A percentile compares a stretch with the other conserved stretches of the same genome.
phyloP scores from a whole-genome alignment of 2,888 invertebrate species.

The Aricia artaxerxes region DNA sequence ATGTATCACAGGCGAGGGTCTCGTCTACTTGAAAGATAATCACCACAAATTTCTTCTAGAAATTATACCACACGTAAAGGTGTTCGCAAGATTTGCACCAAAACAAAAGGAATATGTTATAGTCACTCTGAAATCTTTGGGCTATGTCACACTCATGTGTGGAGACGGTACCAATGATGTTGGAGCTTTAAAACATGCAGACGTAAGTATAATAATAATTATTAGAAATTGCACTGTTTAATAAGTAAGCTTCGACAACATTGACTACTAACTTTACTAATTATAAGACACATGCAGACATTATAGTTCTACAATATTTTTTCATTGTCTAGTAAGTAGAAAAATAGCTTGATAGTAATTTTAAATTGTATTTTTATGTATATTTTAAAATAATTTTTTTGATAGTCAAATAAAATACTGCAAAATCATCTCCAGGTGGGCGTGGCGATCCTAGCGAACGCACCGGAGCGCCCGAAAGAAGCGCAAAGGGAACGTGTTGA shows the following conservation, averaged over 20 bases:
- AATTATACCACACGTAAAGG: conserved; percentile 91
- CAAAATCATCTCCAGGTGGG: conserved; percentile 77
- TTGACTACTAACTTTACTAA: too few relatives aligned
- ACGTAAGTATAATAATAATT: conserved; percentile 82
- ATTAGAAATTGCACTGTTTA: neutral
- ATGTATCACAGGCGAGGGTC: conserved; percentile 96
- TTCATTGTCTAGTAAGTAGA: too few relatives aligned
- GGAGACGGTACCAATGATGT: conserved; percentile 99
- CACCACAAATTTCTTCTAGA: conserved; percentile 83
- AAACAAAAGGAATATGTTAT: conserved; percentile 99
- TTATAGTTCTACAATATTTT: neutral
- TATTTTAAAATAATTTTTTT: neutral
- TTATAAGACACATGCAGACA: too few relatives aligned
- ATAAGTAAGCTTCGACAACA: too few relatives aligned
- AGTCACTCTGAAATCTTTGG: conserved; percentile 91
- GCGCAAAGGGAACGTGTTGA: conserved; percentile 72
- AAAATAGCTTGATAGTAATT: neutral
- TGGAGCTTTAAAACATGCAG: conserved; percentile 98
- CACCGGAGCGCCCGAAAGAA: conserved; percentile 77
- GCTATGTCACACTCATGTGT: conserved; percentile 97
- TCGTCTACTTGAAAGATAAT: conserved; percentile 84
- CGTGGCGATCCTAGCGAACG: conserved; percentile 93
- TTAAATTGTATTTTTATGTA: neutral
- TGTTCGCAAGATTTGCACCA: conserved; percentile 98
- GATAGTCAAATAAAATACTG: neutral